These are phyloP conservation scores for Sialis lutaria DNA, from an alignment of 2,888 invertebrate species.

Conservation along the genomic window DNA sequence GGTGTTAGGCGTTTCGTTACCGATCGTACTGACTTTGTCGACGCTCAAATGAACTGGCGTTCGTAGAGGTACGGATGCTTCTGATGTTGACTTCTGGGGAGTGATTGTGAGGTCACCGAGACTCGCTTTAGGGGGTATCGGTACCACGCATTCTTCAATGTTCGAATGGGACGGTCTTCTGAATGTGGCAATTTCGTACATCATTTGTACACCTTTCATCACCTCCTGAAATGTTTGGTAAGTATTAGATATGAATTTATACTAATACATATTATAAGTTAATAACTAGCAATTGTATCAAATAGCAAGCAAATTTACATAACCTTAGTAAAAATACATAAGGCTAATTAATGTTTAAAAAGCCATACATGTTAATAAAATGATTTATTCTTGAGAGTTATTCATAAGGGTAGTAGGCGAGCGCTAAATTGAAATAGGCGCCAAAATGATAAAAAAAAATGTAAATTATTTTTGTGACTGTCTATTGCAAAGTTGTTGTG, in stretches of 20 bases:
- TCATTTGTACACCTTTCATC: constrained; percentile 65
- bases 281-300: no score
- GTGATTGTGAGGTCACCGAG: constrained; percentile 16
- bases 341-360: no score
- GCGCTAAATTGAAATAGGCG: no score
- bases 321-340: no score
- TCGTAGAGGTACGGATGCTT: not conserved
- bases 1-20: constrained; percentile 48
- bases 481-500: no score
- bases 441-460: no score
- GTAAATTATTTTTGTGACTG: no score
- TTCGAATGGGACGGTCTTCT: constrained; percentile 52
- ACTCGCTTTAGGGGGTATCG: constrained; percentile 14
- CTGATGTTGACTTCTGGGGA: constrained; percentile 10
- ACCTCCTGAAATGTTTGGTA: constrained; percentile 41
- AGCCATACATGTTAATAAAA: no score
- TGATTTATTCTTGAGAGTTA: no score
- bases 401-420: no score
- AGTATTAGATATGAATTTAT: not conserved
- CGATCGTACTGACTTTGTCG: constrained; percentile 5
- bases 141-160: constrained; percentile 24
- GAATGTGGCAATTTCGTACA: constrained; percentile 62
- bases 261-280: no score
- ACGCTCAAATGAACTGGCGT: not conserved
- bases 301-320: no score